Conservation (phyloP, 2,113 vertebrate genomes). For the Paraplagusia blochii region DNA sequence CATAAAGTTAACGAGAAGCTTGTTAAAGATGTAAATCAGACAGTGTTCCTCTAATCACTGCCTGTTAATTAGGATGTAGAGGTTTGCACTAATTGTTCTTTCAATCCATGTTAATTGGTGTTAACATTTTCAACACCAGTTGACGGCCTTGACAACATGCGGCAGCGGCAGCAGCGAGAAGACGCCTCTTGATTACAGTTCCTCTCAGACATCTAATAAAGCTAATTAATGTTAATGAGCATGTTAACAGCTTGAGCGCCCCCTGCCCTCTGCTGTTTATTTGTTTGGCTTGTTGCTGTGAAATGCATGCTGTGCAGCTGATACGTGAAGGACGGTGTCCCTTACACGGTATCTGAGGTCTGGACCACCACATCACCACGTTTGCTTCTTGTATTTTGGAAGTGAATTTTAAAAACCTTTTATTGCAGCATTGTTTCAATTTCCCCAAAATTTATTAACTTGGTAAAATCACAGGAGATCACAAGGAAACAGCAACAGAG, state of each 20-base stretch:
- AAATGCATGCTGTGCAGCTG: conserved; percentile 1
- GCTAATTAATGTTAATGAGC: conserved; percentile 90
- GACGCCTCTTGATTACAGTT: conserved; percentile 71
- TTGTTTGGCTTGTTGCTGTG: conserved; percentile 20
- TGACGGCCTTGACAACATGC: conserved; percentile 63
- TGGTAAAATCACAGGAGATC: too few species aligned
- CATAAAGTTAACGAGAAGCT: conserved; percentile 86
- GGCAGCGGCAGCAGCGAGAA: conserved; percentile 66
- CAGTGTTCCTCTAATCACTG: conserved; percentile 84
- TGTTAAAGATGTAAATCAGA: conserved; percentile 89
- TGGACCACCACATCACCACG: too few species aligned
- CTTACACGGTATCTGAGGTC: too few species aligned
- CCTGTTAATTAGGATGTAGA: conserved; percentile 65
- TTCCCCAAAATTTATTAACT: too few species aligned
- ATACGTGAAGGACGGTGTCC: background rate
- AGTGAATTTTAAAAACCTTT: too few species aligned
- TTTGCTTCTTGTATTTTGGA: too few species aligned
- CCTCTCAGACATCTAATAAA: conserved; percentile 75
- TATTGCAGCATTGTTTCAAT: too few species aligned
- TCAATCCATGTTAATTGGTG: conserved; percentile 46
- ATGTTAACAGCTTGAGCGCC: conserved; percentile 45
- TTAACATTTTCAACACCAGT: conserved; percentile 57
- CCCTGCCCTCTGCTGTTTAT: conserved; percentile 16
- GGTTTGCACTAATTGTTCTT: conserved; percentile 43
- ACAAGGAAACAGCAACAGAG: too few species aligned